Percentiles rank a stretch among this genome's conserved stretches.
Conservation (phyloP, 2,888 invertebrate genomes). For the Torymus aiolomorphi region DNA sequence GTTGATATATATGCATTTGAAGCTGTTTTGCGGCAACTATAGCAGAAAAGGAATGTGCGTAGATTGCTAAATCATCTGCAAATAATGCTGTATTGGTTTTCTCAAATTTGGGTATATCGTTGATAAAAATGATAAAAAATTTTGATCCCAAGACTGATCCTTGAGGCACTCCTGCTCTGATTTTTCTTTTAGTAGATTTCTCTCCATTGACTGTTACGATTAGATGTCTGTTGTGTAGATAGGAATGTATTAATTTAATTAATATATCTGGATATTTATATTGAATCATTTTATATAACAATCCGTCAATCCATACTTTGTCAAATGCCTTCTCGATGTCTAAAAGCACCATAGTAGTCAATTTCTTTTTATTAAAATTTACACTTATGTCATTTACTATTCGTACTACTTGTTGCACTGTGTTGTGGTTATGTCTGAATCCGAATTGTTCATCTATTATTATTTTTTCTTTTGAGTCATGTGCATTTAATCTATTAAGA, state of each 20-base stretch:
- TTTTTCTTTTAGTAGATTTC: slow-evolving; percentile 2
- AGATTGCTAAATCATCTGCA: slow-evolving; percentile 61
- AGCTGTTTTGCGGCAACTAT: neutral
- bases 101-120: slow-evolving; percentile 55
- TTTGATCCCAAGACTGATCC: slow-evolving; percentile 59
- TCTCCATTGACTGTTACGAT: too few relatives aligned
- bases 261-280: too few relatives aligned
- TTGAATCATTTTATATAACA: too few relatives aligned
- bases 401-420: slow-evolving; percentile 36
- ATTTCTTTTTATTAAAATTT: slow-evolving; percentile 57
- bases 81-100: slow-evolving; percentile 57
- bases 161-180: slow-evolving; percentile 65
- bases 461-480: neutral
- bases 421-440: slow-evolving; percentile 5
- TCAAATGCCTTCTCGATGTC: too few relatives aligned
- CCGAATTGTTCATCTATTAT: slow-evolving; percentile 32
- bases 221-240: too few relatives aligned
- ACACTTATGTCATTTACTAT: too few relatives aligned
- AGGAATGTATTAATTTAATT: too few relatives aligned
- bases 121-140: slow-evolving; percentile 56
- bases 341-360: too few relatives aligned
- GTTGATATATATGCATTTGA: neutral
- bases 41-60: slow-evolving; percentile 41
- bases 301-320: too few relatives aligned
- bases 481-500: slow-evolving; percentile 13